A percentile compares a stretch with the other conserved stretches of the same genome.
Evolutionary conservation across 2,888 invertebrate genomes (phyloP).

Genomic region (Clitarchus hookeri): DNA sequence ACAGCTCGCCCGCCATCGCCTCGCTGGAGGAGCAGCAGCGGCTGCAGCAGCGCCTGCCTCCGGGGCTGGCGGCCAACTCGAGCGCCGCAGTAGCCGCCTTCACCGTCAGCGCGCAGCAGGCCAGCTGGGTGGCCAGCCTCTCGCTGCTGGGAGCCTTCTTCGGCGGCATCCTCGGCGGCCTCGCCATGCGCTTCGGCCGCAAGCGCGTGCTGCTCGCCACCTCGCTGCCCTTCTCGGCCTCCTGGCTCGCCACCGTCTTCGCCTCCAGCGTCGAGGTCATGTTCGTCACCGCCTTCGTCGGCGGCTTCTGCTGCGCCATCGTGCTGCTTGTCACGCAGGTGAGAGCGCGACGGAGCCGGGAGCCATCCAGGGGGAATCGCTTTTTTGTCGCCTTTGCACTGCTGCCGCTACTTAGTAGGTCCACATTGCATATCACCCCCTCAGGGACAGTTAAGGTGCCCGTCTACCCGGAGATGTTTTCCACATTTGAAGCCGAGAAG

Average conservation of each 20-base stretch:
- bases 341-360: slow-evolving; percentile 19
- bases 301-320: slow-evolving; percentile 80
- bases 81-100: slow-evolving; percentile 36
- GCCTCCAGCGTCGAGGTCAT: slow-evolving; percentile 78
- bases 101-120: slow-evolving; percentile 64
- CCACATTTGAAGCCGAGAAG: no score
- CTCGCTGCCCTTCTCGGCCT: slow-evolving; percentile 74
- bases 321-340: slow-evolving; percentile 78
- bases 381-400: no score
- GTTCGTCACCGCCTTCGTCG: slow-evolving; percentile 82
- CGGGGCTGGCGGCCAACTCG: neutral
- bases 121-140: slow-evolving; percentile 81
- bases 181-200: slow-evolving; percentile 75
- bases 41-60: slow-evolving; percentile 30
- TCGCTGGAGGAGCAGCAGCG: slow-evolving; percentile 60
- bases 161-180: slow-evolving; percentile 79
- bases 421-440: no score
- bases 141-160: slow-evolving; percentile 79
- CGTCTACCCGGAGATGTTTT: no score
- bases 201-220: slow-evolving; percentile 71
- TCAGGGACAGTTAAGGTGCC: no score
- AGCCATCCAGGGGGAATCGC: no score
- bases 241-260: slow-evolving; percentile 81
- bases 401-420: no score
- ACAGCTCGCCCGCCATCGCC: slow-evolving; percentile 80